phyloP scores from a whole-genome alignment of 2,113 vertebrate species.

The Saccopteryx bilineata region DNA sequence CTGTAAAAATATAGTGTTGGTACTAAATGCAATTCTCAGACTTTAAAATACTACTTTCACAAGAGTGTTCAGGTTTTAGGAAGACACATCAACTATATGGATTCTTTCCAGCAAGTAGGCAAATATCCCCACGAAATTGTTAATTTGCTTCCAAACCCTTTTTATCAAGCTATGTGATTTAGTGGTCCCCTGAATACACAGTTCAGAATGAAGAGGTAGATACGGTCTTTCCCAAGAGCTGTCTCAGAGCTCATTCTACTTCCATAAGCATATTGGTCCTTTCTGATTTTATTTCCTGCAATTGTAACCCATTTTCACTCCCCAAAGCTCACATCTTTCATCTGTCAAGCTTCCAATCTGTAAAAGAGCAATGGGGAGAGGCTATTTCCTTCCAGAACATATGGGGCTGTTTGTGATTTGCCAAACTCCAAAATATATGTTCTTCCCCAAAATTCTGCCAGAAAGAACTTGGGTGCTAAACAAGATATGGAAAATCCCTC shows the following conservation, averaged over 20 bases:
- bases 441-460: constrained; percentile 56
- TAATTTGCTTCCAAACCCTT: constrained; percentile 24
- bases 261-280: neutral
- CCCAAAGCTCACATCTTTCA: neutral
- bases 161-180: constrained; percentile 6
- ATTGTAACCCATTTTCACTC: neutral
- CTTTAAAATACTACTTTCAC: neutral
- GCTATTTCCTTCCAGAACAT: constrained; percentile 32
- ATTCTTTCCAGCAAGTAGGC: neutral
- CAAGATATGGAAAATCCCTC: constrained; percentile 48
- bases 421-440: constrained; percentile 28
- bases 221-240: neutral
- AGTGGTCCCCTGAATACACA: neutral
- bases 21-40: constrained; percentile 10
- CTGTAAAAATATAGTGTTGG: neutral
- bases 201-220: neutral
- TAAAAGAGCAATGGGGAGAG: constrained; percentile 1
- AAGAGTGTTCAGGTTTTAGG: neutral
- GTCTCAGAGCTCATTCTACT: neutral
- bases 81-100: neutral
- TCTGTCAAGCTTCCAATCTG: neutral
- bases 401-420: constrained; percentile 21
- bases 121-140: neutral
- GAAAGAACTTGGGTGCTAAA: constrained; percentile 44
- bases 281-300: constrained; percentile 32